Percentiles rank a stretch among this genome's conserved stretches.
Evolutionary conservation across 1,140 invertebrate genomes (phyloP).

Genomic region (Propsilocerus akamusi): DNA sequence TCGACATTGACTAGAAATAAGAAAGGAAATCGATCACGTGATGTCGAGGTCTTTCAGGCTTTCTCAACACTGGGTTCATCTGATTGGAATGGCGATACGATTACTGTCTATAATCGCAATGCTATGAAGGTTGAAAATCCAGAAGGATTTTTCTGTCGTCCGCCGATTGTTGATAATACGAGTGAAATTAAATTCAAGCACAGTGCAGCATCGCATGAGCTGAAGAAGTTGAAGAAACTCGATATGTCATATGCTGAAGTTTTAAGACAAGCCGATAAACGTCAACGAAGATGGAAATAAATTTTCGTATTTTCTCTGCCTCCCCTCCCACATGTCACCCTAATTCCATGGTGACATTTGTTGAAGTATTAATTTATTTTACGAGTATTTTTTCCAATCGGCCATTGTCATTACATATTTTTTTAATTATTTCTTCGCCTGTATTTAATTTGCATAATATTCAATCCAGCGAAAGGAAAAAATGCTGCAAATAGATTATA

Average conservation of each 20-base stretch:
- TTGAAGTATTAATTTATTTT: no score
- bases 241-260: constrained; percentile 71
- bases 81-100: constrained; percentile 43
- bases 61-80: constrained; percentile 14
- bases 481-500: no score
- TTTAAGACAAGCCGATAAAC: constrained; percentile 47
- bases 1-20: constrained; percentile 5
- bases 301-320: no score
- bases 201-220: constrained; percentile 56
- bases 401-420: no score
- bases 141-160: background rate
- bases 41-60: background rate
- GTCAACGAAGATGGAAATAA: no score
- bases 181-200: constrained; percentile 37
- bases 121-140: constrained; percentile 10
- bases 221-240: constrained; percentile 56
- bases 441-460: no score
- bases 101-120: constrained; percentile 41
- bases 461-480: no score
- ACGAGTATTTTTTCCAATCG: no score
- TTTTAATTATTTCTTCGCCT: no score
- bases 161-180: constrained; percentile 5
- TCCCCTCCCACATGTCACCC: no score
- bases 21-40: background rate
- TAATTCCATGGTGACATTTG: no score